These are phyloP conservation scores for Drosophila infuscata DNA, from an alignment of 2,888 invertebrate species.

Conservation along the genomic window DNA sequence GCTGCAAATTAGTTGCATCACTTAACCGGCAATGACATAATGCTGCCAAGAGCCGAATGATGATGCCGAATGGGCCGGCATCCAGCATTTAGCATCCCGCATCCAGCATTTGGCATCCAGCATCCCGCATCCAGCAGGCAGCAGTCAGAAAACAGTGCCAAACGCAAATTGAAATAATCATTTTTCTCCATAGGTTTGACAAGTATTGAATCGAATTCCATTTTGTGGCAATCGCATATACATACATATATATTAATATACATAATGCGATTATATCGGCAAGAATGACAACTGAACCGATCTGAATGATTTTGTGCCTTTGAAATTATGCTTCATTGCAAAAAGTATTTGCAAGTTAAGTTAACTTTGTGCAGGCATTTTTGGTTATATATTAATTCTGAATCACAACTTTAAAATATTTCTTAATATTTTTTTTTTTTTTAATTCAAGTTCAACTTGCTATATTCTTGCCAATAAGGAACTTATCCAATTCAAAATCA, in stretches of 20 bases:
- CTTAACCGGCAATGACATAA: conserved; percentile 80
- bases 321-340: neutral
- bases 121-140: neutral
- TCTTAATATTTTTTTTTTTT: too few species aligned
- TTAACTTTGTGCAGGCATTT: neutral
- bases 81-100: neutral
- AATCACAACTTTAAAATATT: neutral
- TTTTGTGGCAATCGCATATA: neutral
- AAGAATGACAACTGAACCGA: neutral
- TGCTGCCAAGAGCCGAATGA: conserved; percentile 72
- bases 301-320: neutral
- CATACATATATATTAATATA: neutral
- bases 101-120: neutral
- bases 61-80: conserved; percentile 35
- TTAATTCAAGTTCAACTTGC: neutral
- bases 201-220: neutral
- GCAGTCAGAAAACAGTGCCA: neutral
- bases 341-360: neutral
- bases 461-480: neutral
- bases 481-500: neutral
- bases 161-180: conserved; percentile 1
- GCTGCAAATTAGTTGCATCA: conserved; percentile 81
- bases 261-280: neutral
- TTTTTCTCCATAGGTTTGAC: neutral
- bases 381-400: neutral